Evolutionary conservation across 1,140 invertebrate genomes (phyloP), one percentile per base, ranked within the genome.

Genomic region (Luehdorfia chinensis): DNA sequence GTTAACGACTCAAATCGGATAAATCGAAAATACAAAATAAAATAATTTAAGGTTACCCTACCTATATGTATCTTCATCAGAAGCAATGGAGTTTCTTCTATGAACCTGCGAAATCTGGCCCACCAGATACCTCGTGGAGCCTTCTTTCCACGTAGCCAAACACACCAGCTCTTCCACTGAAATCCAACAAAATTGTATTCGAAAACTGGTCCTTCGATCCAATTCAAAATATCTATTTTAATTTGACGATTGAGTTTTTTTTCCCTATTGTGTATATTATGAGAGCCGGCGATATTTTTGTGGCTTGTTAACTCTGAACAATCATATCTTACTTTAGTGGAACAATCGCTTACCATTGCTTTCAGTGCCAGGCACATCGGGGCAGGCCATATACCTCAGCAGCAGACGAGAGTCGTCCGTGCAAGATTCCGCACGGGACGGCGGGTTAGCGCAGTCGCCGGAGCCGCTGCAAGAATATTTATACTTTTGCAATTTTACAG

Each of bases 371-470:
- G 90, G 89, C 3, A 97, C 92, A 78, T 97, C 96, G 0, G 95
- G 94, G 83, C 96, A 98, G 9, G 96, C 96, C 87, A 97, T 95
- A 77, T 96, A 97, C 71, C 92, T 92, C 59, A 98, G 90, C 30
- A 97, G 87, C 18, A 97, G 87, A 51, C 94, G 89, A 52, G 93
- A 95, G 66, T 96, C 93, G 66, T 97, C 95, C 1, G 94, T 97
- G 84, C 96, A 98, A 36, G 94, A 93, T 74, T 97, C 95, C 23
- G 96, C 93, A 52, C 93, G 93, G 43, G 95, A 97, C 11, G 93
- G 91, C 0, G 96, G 96, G 57, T 91, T 92, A 6, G 88, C 89
- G 78, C 96, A 98, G 67, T 96, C 95, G 1, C 94, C 94, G 34
- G 94, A 92, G 4, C 95, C 95, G 28, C 86, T 87, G 70, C 7